phyloP scores from a whole-genome alignment of 2,797 vertebrate species.

The Trachops cirrhosus region DNA sequence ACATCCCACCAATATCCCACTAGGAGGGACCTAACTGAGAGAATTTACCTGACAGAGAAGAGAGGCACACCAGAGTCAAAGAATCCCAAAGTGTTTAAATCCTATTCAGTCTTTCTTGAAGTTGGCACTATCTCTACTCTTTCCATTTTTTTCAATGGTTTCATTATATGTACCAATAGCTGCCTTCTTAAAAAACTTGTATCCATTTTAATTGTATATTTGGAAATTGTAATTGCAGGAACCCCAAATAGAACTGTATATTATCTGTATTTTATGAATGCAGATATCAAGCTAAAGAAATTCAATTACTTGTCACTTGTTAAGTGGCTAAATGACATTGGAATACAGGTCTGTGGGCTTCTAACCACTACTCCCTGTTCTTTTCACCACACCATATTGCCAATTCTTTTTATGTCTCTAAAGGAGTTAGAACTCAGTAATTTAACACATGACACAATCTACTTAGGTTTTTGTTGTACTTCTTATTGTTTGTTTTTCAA shows the following conservation, averaged over 20 bases:
- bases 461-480: background rate
- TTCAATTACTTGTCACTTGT: constrained; percentile 2
- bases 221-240: background rate
- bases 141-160: background rate
- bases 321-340: constrained; percentile 26
- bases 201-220: background rate
- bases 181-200: background rate
- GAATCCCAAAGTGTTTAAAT: background rate
- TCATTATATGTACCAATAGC: background rate
- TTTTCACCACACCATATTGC: background rate
- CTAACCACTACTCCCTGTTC: background rate
- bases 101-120: background rate
- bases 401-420: background rate
- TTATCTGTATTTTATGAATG: background rate
- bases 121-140: background rate
- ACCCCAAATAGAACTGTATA: background rate
- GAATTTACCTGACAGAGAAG: background rate
- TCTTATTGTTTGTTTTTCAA: background rate
- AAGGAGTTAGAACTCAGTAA: background rate
- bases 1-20: too few species aligned
- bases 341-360: background rate
- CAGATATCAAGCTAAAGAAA: background rate
- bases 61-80: background rate
- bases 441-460: background rate
- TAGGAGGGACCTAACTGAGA: background rate